Base-by-base conservation (phyloP, 2,113 vertebrate genomes). In the Bubo blakistoni region DNA sequence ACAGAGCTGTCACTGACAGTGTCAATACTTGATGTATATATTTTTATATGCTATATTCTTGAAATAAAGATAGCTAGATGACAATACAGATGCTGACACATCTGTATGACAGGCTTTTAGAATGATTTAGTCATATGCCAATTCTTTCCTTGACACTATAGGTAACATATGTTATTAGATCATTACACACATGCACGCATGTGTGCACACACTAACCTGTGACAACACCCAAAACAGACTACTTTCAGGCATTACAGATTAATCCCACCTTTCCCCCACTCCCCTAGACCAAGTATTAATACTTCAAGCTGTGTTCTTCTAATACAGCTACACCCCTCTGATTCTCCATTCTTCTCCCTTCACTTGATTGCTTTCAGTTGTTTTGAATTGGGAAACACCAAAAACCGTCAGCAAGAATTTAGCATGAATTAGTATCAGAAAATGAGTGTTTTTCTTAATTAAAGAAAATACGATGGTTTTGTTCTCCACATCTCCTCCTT, bases 401-500 rank as follows among this genome's bases (percentile, higher is more conserved):
- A 82, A 92, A 95, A 94, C 30, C 73, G 66, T 72, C 90, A 90
- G 70, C 81, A 77, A 93, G 74, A 90, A 85, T 59, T 96, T 29
- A 88, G 66, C 54, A 54, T 46, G 74, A 91, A 93, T 93, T 91
- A 80, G 40, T 93, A 90, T 93, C 78, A 85, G 71, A 94, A 96
- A 96, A 95, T 85, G 72, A 94, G 84, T 57, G 74, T 3, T 27
- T 72, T 85, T 89, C 91, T 91, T 65, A 96, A 95, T 97, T 88
- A 93, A 96, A 85, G 90, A 72, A 96, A 94, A 91, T 61, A 62
- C 1, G 1, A 88, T 73, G 59, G 6, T 92, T 96, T 94, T 82
- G 73, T 95, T 82, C 74, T 90, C 84, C 52, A 61, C 17, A 69
- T 90, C 90, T 89, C 47, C 77, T 96, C 69, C 73, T 89, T 93